Evolutionary conservation across 2,888 invertebrate genomes (phyloP).

Genomic region (Drosophila quinaria): DNA sequence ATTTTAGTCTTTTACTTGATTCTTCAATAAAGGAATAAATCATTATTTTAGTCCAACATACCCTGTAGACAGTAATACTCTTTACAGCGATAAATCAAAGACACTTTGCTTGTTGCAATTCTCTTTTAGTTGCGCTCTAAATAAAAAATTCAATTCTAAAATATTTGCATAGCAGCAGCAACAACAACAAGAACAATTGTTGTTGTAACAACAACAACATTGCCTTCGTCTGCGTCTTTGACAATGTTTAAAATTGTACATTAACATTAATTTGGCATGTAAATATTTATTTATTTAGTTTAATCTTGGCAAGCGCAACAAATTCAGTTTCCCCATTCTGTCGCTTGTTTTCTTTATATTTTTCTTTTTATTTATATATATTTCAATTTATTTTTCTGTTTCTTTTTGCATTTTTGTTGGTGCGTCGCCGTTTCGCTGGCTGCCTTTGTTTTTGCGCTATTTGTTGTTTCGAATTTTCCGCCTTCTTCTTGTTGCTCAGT

Average conservation of each 20-base stretch:
- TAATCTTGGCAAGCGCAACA: conserved; percentile 56
- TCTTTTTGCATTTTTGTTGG: conserved; percentile 31
- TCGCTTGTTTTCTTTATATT: background rate
- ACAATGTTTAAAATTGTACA: conserved; percentile 64
- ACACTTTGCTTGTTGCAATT: conserved; percentile 49
- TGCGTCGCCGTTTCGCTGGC: conserved; percentile 60
- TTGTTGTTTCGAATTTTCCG: conserved; percentile 10
- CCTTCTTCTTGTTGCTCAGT: conserved; percentile 9
- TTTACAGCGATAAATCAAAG: conserved; percentile 6
- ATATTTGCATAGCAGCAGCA: conserved; percentile 57
- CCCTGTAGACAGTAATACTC: conserved; percentile 6
- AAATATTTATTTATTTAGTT: conserved; percentile 80
- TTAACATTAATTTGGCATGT: conserved; percentile 80
- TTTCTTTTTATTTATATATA: conserved; percentile 26
- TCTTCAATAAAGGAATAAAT: background rate
- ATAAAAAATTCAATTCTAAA: conserved; percentile 69
- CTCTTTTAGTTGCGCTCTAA: conserved; percentile 67
- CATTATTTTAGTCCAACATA: background rate
- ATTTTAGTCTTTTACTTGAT: too few species aligned
- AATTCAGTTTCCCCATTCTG: conserved; percentile 17
- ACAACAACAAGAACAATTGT: conserved; percentile 27
- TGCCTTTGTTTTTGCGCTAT: conserved; percentile 41
- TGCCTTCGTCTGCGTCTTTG: conserved; percentile 36
- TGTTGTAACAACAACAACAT: conserved; percentile 32
- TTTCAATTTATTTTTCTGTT: conserved; percentile 17